phyloP scores from a whole-genome alignment of 2,888 invertebrate species.

The Drosophila longiperda region DNA sequence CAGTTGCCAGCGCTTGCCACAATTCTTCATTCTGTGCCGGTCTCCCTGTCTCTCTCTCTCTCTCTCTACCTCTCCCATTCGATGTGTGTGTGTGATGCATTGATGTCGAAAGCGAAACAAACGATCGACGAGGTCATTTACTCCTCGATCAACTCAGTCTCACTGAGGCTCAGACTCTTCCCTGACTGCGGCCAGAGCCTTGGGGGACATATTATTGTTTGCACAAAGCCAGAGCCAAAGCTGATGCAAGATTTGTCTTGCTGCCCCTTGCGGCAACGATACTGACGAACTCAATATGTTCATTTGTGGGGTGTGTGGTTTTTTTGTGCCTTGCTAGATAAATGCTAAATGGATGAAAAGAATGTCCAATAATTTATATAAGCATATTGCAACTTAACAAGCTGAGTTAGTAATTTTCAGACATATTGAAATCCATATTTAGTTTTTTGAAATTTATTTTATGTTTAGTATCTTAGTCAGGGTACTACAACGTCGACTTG shows the following conservation, averaged over 20 bases:
- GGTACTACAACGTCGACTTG: slow-evolving; percentile 24
- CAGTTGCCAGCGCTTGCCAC: slow-evolving; percentile 26
- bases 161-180: slow-evolving; percentile 21
- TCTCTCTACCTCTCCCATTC: slow-evolving; percentile 1
- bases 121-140: slow-evolving; percentile 80
- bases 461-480: slow-evolving; percentile 7
- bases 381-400: slow-evolving; percentile 2
- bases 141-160: slow-evolving; percentile 60
- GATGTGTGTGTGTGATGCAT: slow-evolving; percentile 67
- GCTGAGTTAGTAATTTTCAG: background rate
- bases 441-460: background rate
- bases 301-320: slow-evolving; percentile 66
- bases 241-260: slow-evolving; percentile 79
- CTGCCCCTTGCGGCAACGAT: slow-evolving; percentile 44
- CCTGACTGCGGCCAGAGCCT: slow-evolving; percentile 60
- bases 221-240: slow-evolving; percentile 60
- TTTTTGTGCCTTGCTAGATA: slow-evolving; percentile 15
- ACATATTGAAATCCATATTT: background rate
- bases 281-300: slow-evolving; percentile 33
- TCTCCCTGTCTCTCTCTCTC: background rate
- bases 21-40: slow-evolving; percentile 36
- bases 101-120: slow-evolving; percentile 82
- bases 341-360: slow-evolving; percentile 30
- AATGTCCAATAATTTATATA: background rate
- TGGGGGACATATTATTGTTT: slow-evolving; percentile 84